Evolutionary conservation across 1,140 invertebrate genomes (phyloP).

Genomic region (Drosophila subpulchrella): DNA sequence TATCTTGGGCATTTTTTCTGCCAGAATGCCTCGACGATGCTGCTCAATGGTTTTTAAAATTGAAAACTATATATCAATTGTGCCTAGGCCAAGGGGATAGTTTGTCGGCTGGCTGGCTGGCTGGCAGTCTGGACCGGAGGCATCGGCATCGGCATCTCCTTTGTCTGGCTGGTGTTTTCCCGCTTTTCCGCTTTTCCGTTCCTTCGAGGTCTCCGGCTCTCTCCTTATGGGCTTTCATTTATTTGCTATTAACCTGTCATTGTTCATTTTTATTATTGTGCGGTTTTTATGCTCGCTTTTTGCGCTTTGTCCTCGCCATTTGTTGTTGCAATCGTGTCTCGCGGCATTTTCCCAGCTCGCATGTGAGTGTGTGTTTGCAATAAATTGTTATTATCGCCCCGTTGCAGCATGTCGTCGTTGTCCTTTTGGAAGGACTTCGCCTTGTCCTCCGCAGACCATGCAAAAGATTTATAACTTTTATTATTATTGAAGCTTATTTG

Average conservation of each 20-base stretch:
- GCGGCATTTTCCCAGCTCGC: slow-evolving; percentile 72
- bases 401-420: slow-evolving; percentile 76
- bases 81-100: slow-evolving; percentile 63
- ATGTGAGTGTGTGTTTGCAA: slow-evolving; percentile 61
- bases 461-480: slow-evolving; percentile 84
- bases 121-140: slow-evolving; percentile 16
- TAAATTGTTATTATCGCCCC: slow-evolving; percentile 84
- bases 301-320: slow-evolving; percentile 38
- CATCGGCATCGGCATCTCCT: slow-evolving; percentile 18
- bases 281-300: slow-evolving; percentile 65
- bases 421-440: slow-evolving; percentile 27
- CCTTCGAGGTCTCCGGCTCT: slow-evolving; percentile 13
- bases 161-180: slow-evolving; percentile 26
- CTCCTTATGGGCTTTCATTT: slow-evolving; percentile 84
- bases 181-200: slow-evolving; percentile 18
- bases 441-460: slow-evolving; percentile 57
- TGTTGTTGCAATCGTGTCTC: slow-evolving; percentile 71
- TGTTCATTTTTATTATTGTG: slow-evolving; percentile 84
- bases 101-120: slow-evolving; percentile 20
- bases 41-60: slow-evolving; percentile 83
- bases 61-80: slow-evolving; percentile 84
- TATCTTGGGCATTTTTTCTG: slow-evolving; percentile 26
- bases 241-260: slow-evolving; percentile 85
- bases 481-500: slow-evolving; percentile 83
- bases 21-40: slow-evolving; percentile 25